Evolutionary conservation across 2,113 vertebrate species (phyloP).

Genomic region (Stegastes partitus): DNA sequence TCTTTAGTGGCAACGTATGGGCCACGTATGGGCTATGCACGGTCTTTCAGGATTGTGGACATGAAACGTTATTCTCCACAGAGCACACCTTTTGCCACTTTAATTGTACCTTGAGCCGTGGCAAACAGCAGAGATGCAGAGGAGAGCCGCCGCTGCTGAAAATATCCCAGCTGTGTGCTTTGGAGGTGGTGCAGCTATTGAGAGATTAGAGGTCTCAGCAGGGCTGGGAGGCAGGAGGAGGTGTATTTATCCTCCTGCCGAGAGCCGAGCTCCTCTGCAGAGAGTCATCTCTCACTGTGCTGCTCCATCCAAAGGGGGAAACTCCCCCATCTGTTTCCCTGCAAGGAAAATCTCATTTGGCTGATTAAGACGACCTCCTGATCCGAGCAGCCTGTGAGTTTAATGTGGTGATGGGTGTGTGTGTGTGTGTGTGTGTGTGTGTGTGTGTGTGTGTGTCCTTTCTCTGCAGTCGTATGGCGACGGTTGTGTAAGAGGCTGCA

Average conservation of each 20-base stretch:
- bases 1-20: too few relatives aligned
- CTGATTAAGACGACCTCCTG: constrained; percentile 16
- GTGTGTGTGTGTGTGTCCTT: constrained; percentile 1
- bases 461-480: not conserved
- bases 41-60: too few relatives aligned
- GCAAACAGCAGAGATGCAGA: constrained; percentile 7
- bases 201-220: constrained; percentile 47
- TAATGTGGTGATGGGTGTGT: constrained; percentile 24
- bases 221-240: constrained; percentile 45
- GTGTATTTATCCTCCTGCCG: constrained; percentile 41
- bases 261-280: constrained; percentile 24
- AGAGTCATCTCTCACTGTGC: constrained; percentile 36
- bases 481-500: constrained; percentile 25
- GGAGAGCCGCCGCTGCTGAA: constrained; percentile 12
- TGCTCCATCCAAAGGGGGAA: constrained; percentile 6
- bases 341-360: constrained; percentile 36
- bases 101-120: not conserved
- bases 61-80: too few relatives aligned
- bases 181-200: constrained; percentile 26
- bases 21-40: too few relatives aligned
- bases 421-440: constrained; percentile 13
- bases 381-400: constrained; percentile 20
- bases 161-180: constrained; percentile 13
- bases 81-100: not conserved
- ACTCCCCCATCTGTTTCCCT: constrained; percentile 49